Base-by-base conservation (phyloP, 2,113 vertebrate genomes). In the Mormyrus iriodes region DNA sequence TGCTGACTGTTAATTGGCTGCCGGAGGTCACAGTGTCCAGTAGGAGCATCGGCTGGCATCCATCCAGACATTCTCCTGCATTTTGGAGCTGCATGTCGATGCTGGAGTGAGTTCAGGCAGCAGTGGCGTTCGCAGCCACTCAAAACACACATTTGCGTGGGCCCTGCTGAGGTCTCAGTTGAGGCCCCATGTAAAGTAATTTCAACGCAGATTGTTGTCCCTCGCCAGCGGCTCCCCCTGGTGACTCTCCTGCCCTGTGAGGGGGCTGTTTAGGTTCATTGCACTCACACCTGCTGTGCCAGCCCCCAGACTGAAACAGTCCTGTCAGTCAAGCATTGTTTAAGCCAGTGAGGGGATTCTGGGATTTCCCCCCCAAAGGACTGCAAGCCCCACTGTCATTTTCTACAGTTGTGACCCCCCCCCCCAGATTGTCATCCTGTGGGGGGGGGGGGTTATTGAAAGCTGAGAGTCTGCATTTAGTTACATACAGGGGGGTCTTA, bases 1-100 rank as follows among this genome's bases (percentile, higher is more conserved):
- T 83, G 49, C 53, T 84, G 73, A 52, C 84, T 90, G 79, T 90
- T 90, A 90, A 90, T 90, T 79, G 58, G 52, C 73, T 49, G 51
- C 86, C 61, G 86, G 69, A 61, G 89, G 89, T 69, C 46, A 44
- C 44, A 42, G 31, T 31, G 44, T 83, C 86, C 58, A 69, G 52
- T 90, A 84, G 27, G n/a, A 27, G 76, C 44, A 4, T 31, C 46
- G 85, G 46, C 61, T 69, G 39, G 3, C 69, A 13, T 15, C 24
- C 35, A 24, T 90, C 61, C 51, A 24, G 19, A 86, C 24, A 10
- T 53, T 24, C 27, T 44, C 17, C 27, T 31, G 76, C 15, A 35
- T 84, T 58, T 82, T 55, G 10, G 48, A 44, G 19, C 31, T 17
- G 24, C 69, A 82, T 79, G 35, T 44, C 55, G 39, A 89, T 19